Base-by-base conservation (phyloP, 2,113 vertebrate genomes). In the Mirounga angustirostris region DNA sequence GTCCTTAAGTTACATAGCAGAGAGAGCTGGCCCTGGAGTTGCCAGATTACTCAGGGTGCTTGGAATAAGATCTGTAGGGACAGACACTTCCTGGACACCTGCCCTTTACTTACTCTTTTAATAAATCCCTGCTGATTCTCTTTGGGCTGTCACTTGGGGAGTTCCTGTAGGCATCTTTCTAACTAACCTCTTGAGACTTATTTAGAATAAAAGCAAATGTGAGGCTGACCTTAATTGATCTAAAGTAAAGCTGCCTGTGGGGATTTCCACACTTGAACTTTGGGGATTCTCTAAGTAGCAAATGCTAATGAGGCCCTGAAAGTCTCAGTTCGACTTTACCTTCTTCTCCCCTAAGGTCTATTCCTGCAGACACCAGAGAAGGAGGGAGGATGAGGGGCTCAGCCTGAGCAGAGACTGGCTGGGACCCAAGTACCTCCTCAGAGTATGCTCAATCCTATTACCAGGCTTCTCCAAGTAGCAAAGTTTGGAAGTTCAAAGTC, bases 111-210 rank as follows among this genome's bases (percentile, higher is more conserved):
- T 24, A 43, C 59, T 33, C 24, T 63, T 90, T 95, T 97, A 96
- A 96, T 84, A 95, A 89, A 88, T 84, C 91, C 73, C 93, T 94
- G 46, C 28, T 83, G 28, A 67, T 71, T 69, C 40, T 94, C 79
- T 94, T 81, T 69, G 61, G 76, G 43, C 65, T 97, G 65, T 86
- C 59, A 61, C 73, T 94, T 22, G 30, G 58, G 84, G 52, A 94
- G 58, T 92, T 33, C 22, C 82, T 58, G 0, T 65, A 86, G 81
- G 52, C 9, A 24, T 90, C 67, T 90, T 78, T 76, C 80, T 98
- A 97, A 97, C 67, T 92, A 96, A 90, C 22, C 95, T 84, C 80
- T 40, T 21, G 94, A 98, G 96, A 96, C 83, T 95, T 76, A 83
- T 96, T 96, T 96, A 71, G 33, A 95, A 22, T 95, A 46, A 95